Base-by-base conservation (phyloP, 2,888 invertebrate species). In the Caenorhabditis doughertyi region DNA sequence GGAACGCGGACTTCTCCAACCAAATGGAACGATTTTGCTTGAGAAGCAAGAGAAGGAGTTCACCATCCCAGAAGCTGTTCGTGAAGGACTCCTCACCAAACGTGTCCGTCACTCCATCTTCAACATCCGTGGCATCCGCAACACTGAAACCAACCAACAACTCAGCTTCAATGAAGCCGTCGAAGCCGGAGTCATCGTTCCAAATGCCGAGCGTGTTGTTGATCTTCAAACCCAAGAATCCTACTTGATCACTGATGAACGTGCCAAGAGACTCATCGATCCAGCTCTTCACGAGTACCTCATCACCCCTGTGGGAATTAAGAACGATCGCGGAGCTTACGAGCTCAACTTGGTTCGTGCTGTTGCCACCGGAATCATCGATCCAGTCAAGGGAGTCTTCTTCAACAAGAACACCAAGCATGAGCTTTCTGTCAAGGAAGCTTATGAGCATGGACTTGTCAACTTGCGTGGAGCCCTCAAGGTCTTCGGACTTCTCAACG, bases 71-170 rank as follows among this genome's bases (percentile, higher is more conserved):
- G 96, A 97, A 92, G 98, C 98, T 0, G 96, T 96, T 18, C 95
- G 95, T 91, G 95, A 95, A 80, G 97, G 97, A 85, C 94, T 96
- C 56, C 95, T 98, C 77, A 95, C 95, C 29, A 96, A 96, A 0
- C 95, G 97, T 23, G 94, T 95, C 5, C 95, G 96, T 92, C 95
- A 95, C 92, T 96, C 96, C 1, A 95, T 97, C 88, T 97, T 97
- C 92, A 95, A 96, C 92, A 96, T 97, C 82, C 96, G 96, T 89
- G 97, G 95, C 72, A 96, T 97, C 92, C 95, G 53, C 21, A 95
- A 96, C 92, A 95, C 95, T 0, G 94, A 95, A 89, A 95, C 95
- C 64, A 95, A 94, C 44, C 95, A 96, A 91, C 95, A 95, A 91
- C 94, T 96, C 89, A 96, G 96, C 86, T 95, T 96, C 90, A 96